Conservation (phyloP, 2,888 invertebrate genomes). For the Bursaphelenchus okinawaensis region DNA sequence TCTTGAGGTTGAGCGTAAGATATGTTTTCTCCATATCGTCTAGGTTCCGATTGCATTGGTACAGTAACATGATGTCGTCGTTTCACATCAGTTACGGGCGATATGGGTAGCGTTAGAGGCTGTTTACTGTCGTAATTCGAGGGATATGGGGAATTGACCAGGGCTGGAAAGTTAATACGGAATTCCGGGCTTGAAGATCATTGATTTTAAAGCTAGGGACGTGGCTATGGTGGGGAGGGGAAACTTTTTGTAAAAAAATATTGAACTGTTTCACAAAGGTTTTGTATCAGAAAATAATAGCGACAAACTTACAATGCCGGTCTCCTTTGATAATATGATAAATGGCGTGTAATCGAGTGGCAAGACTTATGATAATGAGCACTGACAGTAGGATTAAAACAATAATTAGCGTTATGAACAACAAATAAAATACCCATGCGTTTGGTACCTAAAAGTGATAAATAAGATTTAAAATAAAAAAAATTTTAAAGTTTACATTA, state of each 20-base stretch:
- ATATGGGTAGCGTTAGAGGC: constrained; percentile 16
- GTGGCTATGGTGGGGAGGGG: too few species aligned
- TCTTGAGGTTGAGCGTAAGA: not conserved
- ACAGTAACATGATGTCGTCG: constrained; percentile 18
- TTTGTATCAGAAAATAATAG: not conserved
- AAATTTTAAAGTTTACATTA: too few species aligned
- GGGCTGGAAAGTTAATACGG: not conserved
- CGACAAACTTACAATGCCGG: constrained; percentile 13
- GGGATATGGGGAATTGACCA: constrained; percentile 20
- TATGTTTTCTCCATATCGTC: constrained; percentile 14
- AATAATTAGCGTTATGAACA: constrained; percentile 52
- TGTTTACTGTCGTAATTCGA: constrained; percentile 27
- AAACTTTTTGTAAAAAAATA: not conserved
- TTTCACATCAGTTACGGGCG: constrained; percentile 1
- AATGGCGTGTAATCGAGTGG: constrained; percentile 43
- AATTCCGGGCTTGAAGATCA: not conserved
- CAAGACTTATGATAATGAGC: constrained; percentile 46
- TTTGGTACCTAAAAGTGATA: constrained; percentile 42
- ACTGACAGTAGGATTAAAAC: constrained; percentile 51
- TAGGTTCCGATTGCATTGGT: constrained; percentile 20
- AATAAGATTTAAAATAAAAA: too few species aligned
- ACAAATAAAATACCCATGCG: constrained; percentile 55
- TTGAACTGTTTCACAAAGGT: not conserved
- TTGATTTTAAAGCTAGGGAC: not conserved
- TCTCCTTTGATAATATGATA: constrained; percentile 25